phyloP scores from a whole-genome alignment of 1,140 invertebrate species.

The Leucophenga varia region DNA sequence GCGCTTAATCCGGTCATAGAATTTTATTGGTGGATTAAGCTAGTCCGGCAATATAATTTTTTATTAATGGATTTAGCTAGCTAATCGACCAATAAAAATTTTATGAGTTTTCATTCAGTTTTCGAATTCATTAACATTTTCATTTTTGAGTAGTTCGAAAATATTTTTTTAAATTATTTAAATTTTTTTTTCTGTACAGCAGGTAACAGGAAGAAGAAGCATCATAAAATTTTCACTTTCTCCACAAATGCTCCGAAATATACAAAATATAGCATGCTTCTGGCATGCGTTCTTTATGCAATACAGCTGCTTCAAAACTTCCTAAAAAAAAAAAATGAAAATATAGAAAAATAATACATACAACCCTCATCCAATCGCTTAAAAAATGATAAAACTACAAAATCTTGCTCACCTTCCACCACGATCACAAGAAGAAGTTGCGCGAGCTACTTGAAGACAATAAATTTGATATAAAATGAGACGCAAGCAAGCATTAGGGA shows the following conservation, averaged over 20 bases:
- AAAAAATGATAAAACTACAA: not conserved
- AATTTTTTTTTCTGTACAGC: not conserved
- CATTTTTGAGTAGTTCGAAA: not conserved
- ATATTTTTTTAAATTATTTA: not conserved
- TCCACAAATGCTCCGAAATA: too few species aligned
- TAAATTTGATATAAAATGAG: slow-evolving; percentile 47
- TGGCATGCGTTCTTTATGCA: slow-evolving; percentile 10
- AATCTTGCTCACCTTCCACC: slow-evolving; percentile 12
- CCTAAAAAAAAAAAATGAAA: too few species aligned
- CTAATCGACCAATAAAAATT: too few species aligned
- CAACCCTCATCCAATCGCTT: too few species aligned
- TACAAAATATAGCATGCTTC: slow-evolving; percentile 12
- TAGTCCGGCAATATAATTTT: too few species aligned
- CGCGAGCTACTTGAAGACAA: slow-evolving; percentile 1
- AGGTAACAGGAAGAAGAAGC: too few species aligned
- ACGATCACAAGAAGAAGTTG: not conserved
- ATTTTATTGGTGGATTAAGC: too few species aligned
- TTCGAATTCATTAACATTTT: not conserved
- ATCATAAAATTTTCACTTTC: not conserved
- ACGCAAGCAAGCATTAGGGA: not conserved
- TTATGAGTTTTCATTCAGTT: slow-evolving; percentile 21
- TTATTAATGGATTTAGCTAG: too few species aligned
- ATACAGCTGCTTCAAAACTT: too few species aligned
- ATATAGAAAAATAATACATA: too few species aligned
- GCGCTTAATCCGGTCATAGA: too few species aligned